Evolutionary conservation across 2,113 vertebrate species (phyloP), one percentile per base, ranked within the genome.

Genomic region (Calyptommatus sinebrachiatus): DNA sequence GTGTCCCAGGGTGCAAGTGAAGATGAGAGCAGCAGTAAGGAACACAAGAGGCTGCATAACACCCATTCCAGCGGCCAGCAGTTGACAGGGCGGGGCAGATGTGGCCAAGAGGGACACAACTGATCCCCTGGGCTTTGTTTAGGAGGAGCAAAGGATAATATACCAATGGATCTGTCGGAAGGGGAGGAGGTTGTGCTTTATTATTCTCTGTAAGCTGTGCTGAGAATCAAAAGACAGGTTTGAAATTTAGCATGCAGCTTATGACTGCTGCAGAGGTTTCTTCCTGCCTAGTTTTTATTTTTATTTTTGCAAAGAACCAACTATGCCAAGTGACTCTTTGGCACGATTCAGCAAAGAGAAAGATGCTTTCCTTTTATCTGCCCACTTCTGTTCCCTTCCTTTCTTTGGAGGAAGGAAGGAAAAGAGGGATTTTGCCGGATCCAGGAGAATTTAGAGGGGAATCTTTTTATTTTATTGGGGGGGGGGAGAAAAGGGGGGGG

Each of bases 321-420:
- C 4, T 21, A 45, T n/a, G 14, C 62, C 3, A 29, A 11, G 46
- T 28, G 14, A 5, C 3, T n/a, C 4, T 84, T 78, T 26, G 77
- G 81, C 85, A 86, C 88, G 87, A 78, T 78, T 71, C 79, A 78
- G 78, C 26, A n/a, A 50, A 26, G 70, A 16, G 53, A 41, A 41
- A 16, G 53, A 5, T 57, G 16, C 26, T 2, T 14, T 20, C 9
- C 5, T 28, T 73, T 21, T 20, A 26, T 21, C 10, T 57, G 14
- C 53, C 53, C 12, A 2, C 18, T 16, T 18, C 53, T 57, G 12
- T 18, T 18, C 18, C 53, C 14, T 14, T 57, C 53, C 71, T 2
- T 53, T n/a, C 12, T 7, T 26, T 45, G 9, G 26, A 26, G 18
- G 31, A 70, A 24, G 8, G 45, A 3, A 2, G 8, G 14, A 57